phyloP scores from a whole-genome alignment of 2,888 invertebrate species.

The Romanomermis culicivorax region DNA sequence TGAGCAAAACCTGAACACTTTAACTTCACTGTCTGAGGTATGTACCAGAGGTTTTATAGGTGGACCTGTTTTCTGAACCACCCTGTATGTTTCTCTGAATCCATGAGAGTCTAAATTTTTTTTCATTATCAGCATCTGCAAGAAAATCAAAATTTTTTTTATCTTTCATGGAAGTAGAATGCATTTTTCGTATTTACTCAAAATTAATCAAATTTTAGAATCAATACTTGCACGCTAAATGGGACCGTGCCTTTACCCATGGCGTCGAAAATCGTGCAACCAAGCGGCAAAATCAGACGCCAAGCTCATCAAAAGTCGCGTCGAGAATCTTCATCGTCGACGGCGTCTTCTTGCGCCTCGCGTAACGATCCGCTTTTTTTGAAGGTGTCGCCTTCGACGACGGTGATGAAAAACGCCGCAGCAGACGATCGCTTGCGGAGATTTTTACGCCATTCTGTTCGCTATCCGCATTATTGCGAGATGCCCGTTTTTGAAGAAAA shows the following conservation, averaged over 20 bases:
- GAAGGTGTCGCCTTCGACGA: background rate
- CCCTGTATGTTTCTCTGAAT: too few relatives aligned
- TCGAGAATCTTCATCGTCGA: background rate
- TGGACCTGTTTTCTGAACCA: too few relatives aligned
- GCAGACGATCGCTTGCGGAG: background rate
- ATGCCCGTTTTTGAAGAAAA: too few relatives aligned
- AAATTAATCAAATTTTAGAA: background rate
- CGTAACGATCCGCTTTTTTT: background rate
- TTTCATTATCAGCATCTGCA: background rate
- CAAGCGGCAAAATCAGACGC: background rate
- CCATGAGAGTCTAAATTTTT: too few relatives aligned
- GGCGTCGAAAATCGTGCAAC: slow-evolving; percentile 8
- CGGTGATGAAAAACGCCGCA: too few relatives aligned
- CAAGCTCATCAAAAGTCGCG: background rate
- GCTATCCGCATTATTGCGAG: background rate
- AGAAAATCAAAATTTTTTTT: background rate
- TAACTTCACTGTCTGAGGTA: too few relatives aligned
- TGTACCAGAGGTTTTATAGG: too few relatives aligned
- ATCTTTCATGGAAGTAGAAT: too few relatives aligned
- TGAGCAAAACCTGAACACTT: too few relatives aligned
- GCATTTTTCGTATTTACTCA: background rate
- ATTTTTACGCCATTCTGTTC: background rate
- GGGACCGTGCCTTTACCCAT: slow-evolving; percentile 8
- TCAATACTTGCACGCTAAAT: background rate
- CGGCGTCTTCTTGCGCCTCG: slow-evolving; percentile 2